Percentiles rank a stretch among this genome's conserved stretches.
These are phyloP conservation scores for Ispidina lecontei DNA, from an alignment of 2,797 vertebrate genomes.

Conservation along the genomic window DNA sequence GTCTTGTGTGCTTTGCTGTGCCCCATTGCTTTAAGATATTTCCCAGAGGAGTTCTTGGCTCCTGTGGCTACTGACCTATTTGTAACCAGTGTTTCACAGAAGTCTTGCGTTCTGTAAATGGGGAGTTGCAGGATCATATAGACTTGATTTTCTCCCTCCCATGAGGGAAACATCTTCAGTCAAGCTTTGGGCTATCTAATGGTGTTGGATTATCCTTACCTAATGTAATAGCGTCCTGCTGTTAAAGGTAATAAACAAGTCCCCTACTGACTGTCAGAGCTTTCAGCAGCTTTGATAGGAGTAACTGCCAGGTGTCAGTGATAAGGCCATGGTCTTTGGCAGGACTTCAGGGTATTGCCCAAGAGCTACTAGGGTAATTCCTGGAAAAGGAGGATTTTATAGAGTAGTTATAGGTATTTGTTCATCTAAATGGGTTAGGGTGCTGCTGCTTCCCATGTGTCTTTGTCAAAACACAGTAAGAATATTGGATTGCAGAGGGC, in stretches of 20 bases:
- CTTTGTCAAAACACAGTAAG: not conserved
- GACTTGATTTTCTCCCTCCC: not conserved
- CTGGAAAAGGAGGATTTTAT: conserved; percentile 1
- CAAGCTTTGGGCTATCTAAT: not conserved
- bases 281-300: conserved; percentile 2
- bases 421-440: not conserved
- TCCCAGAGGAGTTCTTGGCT: not conserved
- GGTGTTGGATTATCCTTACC: not conserved
- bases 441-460: not conserved
- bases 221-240: not conserved
- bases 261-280: not conserved
- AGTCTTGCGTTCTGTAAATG: not conserved
- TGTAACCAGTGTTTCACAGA: not conserved
- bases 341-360: not conserved
- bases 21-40: not conserved
- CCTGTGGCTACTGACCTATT: not conserved
- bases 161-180: not conserved
- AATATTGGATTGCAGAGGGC: not conserved
- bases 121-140: not conserved
- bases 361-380: not conserved
- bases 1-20: not conserved
- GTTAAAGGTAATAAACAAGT: not conserved
- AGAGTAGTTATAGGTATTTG: not conserved
- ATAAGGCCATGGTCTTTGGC: not conserved
- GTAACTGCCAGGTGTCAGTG: not conserved